Conservation (phyloP, 2,797 vertebrate genomes). For the Euphonia xanthogaster region DNA sequence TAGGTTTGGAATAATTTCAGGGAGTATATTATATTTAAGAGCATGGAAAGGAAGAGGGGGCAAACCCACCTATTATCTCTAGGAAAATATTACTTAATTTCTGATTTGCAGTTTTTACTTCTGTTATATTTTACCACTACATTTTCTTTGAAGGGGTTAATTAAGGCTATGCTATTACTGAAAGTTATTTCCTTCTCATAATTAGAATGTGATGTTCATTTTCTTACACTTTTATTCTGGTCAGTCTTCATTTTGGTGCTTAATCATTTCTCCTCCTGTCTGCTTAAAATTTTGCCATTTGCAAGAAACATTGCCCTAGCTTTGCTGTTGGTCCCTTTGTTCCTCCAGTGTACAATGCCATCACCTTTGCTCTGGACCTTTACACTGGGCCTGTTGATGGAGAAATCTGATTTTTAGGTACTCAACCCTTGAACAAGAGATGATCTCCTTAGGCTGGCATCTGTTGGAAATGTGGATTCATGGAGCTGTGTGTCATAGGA, state of each 20-base stretch:
- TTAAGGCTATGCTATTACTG: background rate
- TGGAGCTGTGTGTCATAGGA: background rate
- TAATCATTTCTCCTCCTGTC: background rate
- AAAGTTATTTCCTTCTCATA: conserved; percentile 1
- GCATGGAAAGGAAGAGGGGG: background rate
- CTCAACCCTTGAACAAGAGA: background rate
- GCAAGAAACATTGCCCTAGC: background rate
- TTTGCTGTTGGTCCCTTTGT: background rate
- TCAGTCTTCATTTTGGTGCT: background rate
- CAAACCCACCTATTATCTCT: background rate
- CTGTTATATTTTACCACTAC: background rate
- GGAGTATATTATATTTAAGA: background rate
- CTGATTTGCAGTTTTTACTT: background rate
- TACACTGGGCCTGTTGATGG: background rate
- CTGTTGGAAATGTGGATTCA: background rate
- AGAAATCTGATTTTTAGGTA: background rate
- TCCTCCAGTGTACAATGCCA: background rate
- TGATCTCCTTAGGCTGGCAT: background rate
- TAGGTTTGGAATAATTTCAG: background rate
- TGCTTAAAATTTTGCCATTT: background rate
- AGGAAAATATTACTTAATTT: background rate
- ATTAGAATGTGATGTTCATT: background rate
- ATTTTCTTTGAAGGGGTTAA: background rate
- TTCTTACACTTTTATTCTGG: background rate
- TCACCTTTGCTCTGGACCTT: background rate